A percentile compares a stretch with the other conserved stretches of the same genome.
Evolutionary conservation across 2,797 vertebrate species (phyloP).

Genomic region (Ceyx erithaca): DNA sequence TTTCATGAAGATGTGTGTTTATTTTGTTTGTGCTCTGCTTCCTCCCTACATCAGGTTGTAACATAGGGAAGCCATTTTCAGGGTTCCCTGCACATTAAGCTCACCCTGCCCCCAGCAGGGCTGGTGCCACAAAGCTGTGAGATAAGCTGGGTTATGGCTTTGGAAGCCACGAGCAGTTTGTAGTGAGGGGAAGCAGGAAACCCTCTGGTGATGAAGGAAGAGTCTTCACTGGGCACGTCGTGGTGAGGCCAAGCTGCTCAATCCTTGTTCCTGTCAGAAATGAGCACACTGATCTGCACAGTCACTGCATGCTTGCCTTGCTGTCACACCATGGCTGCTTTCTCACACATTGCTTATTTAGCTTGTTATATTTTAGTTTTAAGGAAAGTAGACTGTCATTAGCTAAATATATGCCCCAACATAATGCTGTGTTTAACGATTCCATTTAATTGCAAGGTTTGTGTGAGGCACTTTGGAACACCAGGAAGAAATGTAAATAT

Average conservation of each 20-base stretch:
- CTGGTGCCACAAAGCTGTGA: not conserved
- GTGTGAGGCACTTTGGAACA: not conserved
- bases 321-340: not conserved
- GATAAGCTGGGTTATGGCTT: not conserved
- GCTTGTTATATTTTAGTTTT: not conserved
- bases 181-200: not conserved
- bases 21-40: not conserved
- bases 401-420: not conserved
- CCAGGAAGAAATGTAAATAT: not conserved
- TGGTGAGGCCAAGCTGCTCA: not conserved
- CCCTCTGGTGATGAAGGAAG: not conserved
- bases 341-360: not conserved
- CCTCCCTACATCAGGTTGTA: not conserved
- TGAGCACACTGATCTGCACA: accelerated
- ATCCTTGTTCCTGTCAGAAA: accelerated
- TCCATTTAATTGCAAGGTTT: constrained; percentile 1
- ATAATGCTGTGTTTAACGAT: not conserved
- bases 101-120: not conserved
- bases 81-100: not conserved
- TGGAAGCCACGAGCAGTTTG: not conserved
- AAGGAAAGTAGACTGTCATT: not conserved
- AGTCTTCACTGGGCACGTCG: not conserved
- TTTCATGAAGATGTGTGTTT: not conserved
- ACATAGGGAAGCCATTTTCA: not conserved
- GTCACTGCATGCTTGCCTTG: not conserved